Conservation (phyloP, 2,113 vertebrate species). For the Burhinus bistriatus region DNA sequence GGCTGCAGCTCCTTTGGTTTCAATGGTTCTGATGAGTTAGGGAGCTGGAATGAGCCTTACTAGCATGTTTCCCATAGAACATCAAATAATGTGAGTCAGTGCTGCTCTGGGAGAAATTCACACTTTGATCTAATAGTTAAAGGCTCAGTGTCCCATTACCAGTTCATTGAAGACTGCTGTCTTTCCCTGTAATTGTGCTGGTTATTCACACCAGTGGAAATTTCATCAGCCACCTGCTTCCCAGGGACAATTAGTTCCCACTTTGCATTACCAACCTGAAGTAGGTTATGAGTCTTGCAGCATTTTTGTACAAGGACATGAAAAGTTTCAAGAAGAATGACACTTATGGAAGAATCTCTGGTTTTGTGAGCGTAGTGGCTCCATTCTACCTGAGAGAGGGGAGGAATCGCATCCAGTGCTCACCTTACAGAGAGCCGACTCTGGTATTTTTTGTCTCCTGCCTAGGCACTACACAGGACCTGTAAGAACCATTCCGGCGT, state of each 20-base stretch:
- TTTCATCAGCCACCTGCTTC: background rate
- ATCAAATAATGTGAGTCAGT: background rate
- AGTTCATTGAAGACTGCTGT: background rate
- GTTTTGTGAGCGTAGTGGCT: background rate
- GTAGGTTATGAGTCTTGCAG: background rate
- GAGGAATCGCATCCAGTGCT: background rate
- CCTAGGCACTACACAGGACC: background rate
- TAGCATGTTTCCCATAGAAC: background rate
- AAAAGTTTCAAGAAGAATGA: background rate
- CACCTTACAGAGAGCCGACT: rapidly evolving
- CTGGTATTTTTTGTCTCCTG: background rate
- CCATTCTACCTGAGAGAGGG: background rate
- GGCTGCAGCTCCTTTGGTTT: background rate
- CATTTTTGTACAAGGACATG: background rate
- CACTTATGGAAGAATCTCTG: background rate
- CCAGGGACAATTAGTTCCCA: background rate
- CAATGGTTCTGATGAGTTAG: background rate
- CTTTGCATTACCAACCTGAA: background rate
- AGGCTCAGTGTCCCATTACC: background rate
- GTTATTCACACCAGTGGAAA: conserved; percentile 28
- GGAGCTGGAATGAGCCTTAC: background rate
- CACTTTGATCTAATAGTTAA: conserved; percentile 56
- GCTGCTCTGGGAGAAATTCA: background rate
- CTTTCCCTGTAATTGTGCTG: conserved; percentile 41
- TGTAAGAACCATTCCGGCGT: background rate